Base-by-base conservation (phyloP, 2,797 vertebrate species). In the Acanthornis magna region DNA sequence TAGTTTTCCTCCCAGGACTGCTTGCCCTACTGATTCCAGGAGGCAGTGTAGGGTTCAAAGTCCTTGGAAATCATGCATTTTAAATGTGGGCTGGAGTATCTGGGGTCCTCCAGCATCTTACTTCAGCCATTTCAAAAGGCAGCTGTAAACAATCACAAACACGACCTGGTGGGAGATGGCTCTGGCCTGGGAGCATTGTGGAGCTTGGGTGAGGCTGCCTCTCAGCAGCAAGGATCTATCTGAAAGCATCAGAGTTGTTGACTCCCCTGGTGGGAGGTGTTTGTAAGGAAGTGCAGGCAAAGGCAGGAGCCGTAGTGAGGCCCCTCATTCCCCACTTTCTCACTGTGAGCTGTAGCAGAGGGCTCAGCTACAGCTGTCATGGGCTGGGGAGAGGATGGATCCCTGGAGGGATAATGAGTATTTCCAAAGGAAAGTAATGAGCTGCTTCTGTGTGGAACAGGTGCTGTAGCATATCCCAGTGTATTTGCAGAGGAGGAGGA, bases 131-230 rank as follows among this genome's bases (percentile, higher is more conserved):
- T 79, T 67, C 62, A 76, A 80, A 89, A 71, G 25, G 19, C 43
- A 55, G 22, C 57, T 66, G 75, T 66, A 72, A 58, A 7, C 8
- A 12, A n/a, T 19, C 16, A 29, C 18, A 30, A 0, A 0, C 2
- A 1, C 3, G 14, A 42, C 23, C 38, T 43, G 18, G 16, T 55
- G 36, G 51, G 60, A 75, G 45, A 32, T 60, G 30, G 30, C 68
- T 58, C 53, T 2, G 4, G n/a, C 36, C n/a, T 47, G 60, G 68
- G 20, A 66, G 16, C 1, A 0, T 8, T 1, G 1, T 0, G 0
- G 2, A 4, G 18, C 23, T 21, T 71, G 45, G 12, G 15, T 40
- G 22, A 71, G 34, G 29, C 32, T 58, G 40, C 42, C 43, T 72
- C 27, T 16, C 0, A 0, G 72, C 40, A 29, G 18, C 0, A 2